Evolutionary conservation across 2,113 vertebrate genomes (phyloP), one percentile per base, ranked within the genome.

Genomic region (Jaculus jaculus): DNA sequence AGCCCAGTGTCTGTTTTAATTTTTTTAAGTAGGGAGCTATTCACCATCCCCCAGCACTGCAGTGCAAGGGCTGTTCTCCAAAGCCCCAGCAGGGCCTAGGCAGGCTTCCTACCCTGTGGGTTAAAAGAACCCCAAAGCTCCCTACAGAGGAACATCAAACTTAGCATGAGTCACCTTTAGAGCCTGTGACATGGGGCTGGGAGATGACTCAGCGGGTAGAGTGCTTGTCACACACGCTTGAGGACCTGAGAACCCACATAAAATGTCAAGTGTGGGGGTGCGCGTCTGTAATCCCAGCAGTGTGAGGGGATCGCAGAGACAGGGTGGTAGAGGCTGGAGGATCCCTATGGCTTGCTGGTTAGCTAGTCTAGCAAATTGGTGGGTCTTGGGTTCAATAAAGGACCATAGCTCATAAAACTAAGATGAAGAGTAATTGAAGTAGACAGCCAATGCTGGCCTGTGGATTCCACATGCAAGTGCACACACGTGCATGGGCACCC

Each of bases 1-100:
- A 88, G 60, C 72, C 89, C 71, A 21, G 61, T 89, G 92, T 89
- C 92, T 65, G 28, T 73, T 95, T 87, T 94, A 81, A 84, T 80
- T 96, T 95, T 95, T 91, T 74, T 47, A 84, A 88, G 91, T 71
- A 69, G 63, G 37, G 39, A 93, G 74, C 3, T 94, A 69, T 91
- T 95, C 88, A 61, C 58, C 84, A 89, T 82, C 66, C 95, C 85
- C 4, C 1, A 91, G 34, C 2, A 37, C 24, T 80, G 24, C 69
- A 5, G 68, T 82, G 75, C 32, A 17, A 65, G 77, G 77, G 90
- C 60, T 13, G 21, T 39, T 90, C 69, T 96, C 26, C 1, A 60
- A 90, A 83, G 47, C 20, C 32, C 83, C 72, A 37, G 63, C 17
- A n/a, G 6, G 47, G 78, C 58, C 8, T 1, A 6, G 34, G 26